Conservation (phyloP, 1,140 invertebrate genomes). For the Macrobrachium nipponense region DNA sequence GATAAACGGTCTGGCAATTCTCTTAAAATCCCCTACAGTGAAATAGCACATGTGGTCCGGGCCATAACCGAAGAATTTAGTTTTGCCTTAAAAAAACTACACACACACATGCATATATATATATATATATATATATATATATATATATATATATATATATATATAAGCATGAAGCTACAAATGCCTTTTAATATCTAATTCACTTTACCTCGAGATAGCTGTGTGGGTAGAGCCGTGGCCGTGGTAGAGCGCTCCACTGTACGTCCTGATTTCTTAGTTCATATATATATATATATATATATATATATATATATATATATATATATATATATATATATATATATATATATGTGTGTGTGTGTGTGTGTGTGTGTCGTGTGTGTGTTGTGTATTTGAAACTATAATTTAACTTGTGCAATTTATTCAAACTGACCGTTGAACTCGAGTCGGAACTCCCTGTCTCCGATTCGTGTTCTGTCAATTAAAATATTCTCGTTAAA, state of each 20-base stretch:
- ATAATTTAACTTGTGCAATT: background rate
- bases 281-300: background rate
- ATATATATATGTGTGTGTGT: slow-evolving; percentile 14
- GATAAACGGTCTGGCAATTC: too few species aligned
- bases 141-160: slow-evolving; percentile 13
- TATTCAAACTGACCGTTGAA: background rate
- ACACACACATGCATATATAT: background rate
- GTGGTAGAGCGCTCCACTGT: too few species aligned
- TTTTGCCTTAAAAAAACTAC: too few species aligned
- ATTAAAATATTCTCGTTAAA: too few species aligned
- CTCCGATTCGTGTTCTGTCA: background rate
- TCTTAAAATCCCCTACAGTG: too few species aligned
- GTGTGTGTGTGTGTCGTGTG: background rate
- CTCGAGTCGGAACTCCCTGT: background rate
- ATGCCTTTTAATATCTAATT: too few species aligned
- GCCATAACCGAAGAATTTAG: too few species aligned
- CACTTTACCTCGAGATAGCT: too few species aligned
- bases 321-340: slow-evolving; percentile 15
- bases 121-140: slow-evolving; percentile 21
- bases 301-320: slow-evolving; percentile 22
- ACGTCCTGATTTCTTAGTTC: too few species aligned
- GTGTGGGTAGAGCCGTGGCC: too few species aligned
- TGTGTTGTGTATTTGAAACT: background rate
- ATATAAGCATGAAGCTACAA: too few species aligned
- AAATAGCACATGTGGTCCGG: too few species aligned